Base-by-base conservation (phyloP, 2,797 vertebrate species). In the Pelochelys cantorii region DNA sequence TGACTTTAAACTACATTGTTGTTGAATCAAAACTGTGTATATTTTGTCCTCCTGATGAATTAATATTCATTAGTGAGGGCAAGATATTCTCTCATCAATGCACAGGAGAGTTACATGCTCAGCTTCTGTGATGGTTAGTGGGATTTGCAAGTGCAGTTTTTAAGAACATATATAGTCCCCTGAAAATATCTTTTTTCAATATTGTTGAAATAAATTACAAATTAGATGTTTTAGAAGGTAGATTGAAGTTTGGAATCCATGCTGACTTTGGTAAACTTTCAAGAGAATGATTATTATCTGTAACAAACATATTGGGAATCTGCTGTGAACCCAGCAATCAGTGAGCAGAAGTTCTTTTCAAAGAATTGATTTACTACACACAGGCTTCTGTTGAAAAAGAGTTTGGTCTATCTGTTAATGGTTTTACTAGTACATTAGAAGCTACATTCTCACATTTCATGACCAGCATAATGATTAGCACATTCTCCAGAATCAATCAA, bases 231-330 rank as follows among this genome's bases (percentile, higher is more conserved):
- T 84, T 65, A 80, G 62, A 93, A 94, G 84, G 91, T 86, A 29
- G 81, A 93, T 81, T 85, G 85, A 71, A 34, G 90, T 90, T 88
- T 11, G 68, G 79, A 78, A 53, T 53, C 89, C 89, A 80, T 93
- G 93, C 93, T 88, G 88, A 90, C 90, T 89, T 94, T 88, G 60
- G 60, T 57, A 82, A 80, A 54, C 31, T 29, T 77, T 48, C 42
- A 14, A 29, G 13, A 92, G 95, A 90, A 90, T 91, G 84, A 90
- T 77, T 37, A 53, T 94, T 94, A 93, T 88, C 89, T 65, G 22
- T 96, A 95, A 96, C 90, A 90, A 90, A 87, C 79, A 78, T 82
- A 48, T 75, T 94, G 92, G 75, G 85, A 96, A 93, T 96, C 89
- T 71, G 4, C 90, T 85, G 88, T 95, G 60, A 94, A 88, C 74